A percentile compares a stretch with the other conserved stretches of the same genome.
These are phyloP conservation scores for Leucophora obtusa DNA, from an alignment of 2,888 invertebrate species.

Conservation along the genomic window DNA sequence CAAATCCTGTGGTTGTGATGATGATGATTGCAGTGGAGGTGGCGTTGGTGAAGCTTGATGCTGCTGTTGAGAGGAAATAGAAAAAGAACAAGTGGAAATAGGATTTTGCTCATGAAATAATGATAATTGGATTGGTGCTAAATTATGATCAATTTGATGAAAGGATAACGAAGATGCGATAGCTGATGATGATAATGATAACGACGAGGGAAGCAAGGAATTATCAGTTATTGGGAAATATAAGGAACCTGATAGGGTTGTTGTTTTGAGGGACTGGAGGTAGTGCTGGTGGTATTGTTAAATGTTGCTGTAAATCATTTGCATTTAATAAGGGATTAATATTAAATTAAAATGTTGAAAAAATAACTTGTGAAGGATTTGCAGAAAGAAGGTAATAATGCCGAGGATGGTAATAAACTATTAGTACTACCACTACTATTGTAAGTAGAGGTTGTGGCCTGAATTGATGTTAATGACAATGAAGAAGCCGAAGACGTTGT, in stretches of 20 bases:
- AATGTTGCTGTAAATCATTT: slow-evolving; percentile 35
- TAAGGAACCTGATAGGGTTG: slow-evolving; percentile 6
- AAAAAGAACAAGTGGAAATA: slow-evolving; percentile 61
- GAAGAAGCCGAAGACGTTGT: slow-evolving; percentile 46
- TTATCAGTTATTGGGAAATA: slow-evolving; percentile 17
- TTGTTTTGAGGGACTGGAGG: not conserved
- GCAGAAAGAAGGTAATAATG: slow-evolving; percentile 43
- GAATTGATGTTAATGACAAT: slow-evolving; percentile 37
- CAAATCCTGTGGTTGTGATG: slow-evolving; percentile 67
- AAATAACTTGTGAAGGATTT: slow-evolving; percentile 57
- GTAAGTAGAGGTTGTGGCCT: not conserved
- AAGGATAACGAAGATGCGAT: slow-evolving; percentile 22
- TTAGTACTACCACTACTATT: not conserved
- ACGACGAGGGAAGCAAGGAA: slow-evolving; percentile 55
- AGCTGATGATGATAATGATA: slow-evolving; percentile 48
- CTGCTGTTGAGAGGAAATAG: slow-evolving; percentile 70
- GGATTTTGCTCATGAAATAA: slow-evolving; percentile 64
- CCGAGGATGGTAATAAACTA: slow-evolving; percentile 34
- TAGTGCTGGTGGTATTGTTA: slow-evolving; percentile 15
- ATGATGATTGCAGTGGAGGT: slow-evolving; percentile 44
- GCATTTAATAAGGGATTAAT: slow-evolving; percentile 4
- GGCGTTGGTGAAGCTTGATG: slow-evolving; percentile 49
- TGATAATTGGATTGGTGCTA: slow-evolving; percentile 62
- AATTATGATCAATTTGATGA: slow-evolving; percentile 40
- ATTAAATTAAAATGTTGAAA: slow-evolving; percentile 66